Evolutionary conservation across 2,113 vertebrate genomes (phyloP), one percentile per base, ranked within the genome.

Genomic region (Zosterops lateralis): DNA sequence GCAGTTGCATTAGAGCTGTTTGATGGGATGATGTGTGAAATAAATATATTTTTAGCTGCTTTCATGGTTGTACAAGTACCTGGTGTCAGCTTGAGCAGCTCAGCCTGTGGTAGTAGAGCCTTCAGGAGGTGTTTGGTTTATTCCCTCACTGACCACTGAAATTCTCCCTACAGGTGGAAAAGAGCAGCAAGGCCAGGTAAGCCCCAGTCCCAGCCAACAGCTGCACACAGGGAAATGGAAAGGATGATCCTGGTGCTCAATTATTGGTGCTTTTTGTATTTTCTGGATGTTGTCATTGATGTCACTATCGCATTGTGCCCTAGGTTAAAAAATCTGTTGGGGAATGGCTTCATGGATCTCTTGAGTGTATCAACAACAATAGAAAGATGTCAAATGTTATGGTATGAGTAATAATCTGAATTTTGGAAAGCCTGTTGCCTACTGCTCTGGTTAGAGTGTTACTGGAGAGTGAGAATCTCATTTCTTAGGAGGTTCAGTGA

Each of bases 141-240:
- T 60, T 81, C 60, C 36, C 19, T 90, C n/a, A 36, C 48, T 83
- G 78, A 70, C 6, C 84, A 11, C 12, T 78, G 40, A 84, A 91
- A 83, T 93, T 94, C 79, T 94, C 84, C 93, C 87, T 68, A 56
- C 93, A 95, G 94, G 85, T 72, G 36, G 57, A 57, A 88, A 91
- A 79, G 45, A 38, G 28, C 82, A 83, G 78, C 86, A 86, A 74
- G 40, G 9, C 36, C 82, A 91, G 95, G 95, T 97, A 96, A 94
- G 92, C 89, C 51, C 65, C 28, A 42, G 44, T 51, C 15, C 2
- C 47, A 74, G 40, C 31, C 2, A 2, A 57, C 0, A 12, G 0
- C 48, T 64, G 44, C 26, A 5, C 44, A 19, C 8, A 47, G 72
- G 57, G 26, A 29, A 73, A 44, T 4, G 65, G 81, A 51, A 89